These are phyloP conservation scores for Pyxicephalus adspersus DNA, from an alignment of 2,113 vertebrate species.

Conservation along the genomic window DNA sequence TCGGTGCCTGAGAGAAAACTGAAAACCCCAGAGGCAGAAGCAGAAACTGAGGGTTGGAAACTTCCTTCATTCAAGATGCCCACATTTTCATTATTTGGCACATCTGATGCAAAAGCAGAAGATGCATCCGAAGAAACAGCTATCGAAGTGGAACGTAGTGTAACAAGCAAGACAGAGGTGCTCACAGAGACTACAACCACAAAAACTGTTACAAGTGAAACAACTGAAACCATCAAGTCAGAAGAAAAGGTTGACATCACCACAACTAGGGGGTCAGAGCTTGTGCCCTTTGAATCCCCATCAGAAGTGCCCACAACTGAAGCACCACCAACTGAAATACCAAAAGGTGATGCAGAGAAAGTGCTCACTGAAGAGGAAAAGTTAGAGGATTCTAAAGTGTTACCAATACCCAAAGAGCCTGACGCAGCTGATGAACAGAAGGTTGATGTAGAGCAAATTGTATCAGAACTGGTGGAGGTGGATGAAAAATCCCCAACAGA, in stretches of 20 bases:
- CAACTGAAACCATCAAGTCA: too few relatives aligned
- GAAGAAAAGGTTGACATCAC: background rate
- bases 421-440: background rate
- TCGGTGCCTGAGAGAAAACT: too few relatives aligned
- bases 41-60: too few relatives aligned
- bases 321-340: background rate
- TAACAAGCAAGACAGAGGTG: background rate
- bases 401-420: background rate
- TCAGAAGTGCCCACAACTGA: too few relatives aligned
- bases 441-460: background rate
- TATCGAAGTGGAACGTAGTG: background rate
- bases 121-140: background rate
- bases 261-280: too few relatives aligned
- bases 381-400: background rate
- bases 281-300: background rate
- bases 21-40: too few relatives aligned
- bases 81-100: background rate
- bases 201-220: too few relatives aligned
- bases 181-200: conserved; percentile 1
- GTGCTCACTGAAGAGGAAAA: background rate
- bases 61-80: too few relatives aligned
- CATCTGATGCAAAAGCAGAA: background rate
- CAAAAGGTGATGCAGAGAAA: background rate
- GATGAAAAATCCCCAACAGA: too few relatives aligned
- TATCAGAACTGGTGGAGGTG: too few relatives aligned